Evolutionary conservation across 2,888 invertebrate species (phyloP).

Genomic region (Linnaemya tessellans): DNA sequence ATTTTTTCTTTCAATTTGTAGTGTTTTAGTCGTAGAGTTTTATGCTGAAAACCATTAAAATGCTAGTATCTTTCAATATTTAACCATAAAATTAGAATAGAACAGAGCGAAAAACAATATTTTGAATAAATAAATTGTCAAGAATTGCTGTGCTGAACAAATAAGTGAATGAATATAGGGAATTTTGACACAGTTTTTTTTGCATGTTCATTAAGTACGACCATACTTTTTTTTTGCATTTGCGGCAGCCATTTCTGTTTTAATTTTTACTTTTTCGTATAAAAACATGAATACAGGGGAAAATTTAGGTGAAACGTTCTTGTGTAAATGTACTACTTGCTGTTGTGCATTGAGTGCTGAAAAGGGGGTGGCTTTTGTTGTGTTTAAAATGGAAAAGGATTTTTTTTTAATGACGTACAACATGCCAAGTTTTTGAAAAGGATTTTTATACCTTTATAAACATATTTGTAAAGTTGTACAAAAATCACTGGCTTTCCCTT

Average conservation of each 20-base stretch:
- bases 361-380: conserved; percentile 15
- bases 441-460: neutral
- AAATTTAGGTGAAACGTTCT: conserved; percentile 22
- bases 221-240: neutral
- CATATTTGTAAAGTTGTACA: neutral
- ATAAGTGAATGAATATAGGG: conserved; percentile 5
- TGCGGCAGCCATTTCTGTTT: conserved; percentile 4
- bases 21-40: neutral
- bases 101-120: neutral
- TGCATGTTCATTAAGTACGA: conserved; percentile 8
- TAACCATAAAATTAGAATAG: neutral
- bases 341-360: conserved; percentile 5
- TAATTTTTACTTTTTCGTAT: neutral
- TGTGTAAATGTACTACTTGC: neutral
- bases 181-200: conserved; percentile 22
- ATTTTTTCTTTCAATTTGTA: neutral
- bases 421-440: neutral
- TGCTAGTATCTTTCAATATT: neutral
- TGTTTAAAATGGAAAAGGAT: neutral
- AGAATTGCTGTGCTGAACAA: neutral
- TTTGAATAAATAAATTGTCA: neutral
- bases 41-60: neutral
- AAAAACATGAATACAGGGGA: neutral
- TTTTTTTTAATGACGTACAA: conserved; percentile 25
- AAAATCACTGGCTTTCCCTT: neutral